Percentiles rank a stretch among this genome's conserved stretches.
Conservation (phyloP, 2,888 invertebrate genomes). For the Pammene aurita region DNA sequence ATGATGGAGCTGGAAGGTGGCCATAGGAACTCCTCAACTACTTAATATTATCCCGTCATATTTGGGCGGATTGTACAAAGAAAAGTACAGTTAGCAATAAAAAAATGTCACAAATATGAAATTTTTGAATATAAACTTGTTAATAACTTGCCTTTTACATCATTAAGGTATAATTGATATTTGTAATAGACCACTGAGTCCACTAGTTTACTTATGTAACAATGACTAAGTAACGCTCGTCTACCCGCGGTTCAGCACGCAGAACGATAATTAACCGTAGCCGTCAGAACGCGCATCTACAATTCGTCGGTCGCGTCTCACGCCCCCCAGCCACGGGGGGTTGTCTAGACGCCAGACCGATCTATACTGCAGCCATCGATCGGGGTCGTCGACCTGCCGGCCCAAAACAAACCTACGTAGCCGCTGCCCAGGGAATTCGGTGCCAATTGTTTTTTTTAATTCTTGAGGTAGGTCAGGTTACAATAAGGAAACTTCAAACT, state of each 20-base stretch:
- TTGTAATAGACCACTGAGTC: background rate
- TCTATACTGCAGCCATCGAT: constrained; percentile 80
- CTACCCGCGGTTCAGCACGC: constrained; percentile 47
- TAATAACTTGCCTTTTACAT: background rate
- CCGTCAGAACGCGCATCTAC: constrained; percentile 66
- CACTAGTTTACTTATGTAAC: background rate
- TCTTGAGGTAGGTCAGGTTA: constrained; percentile 36
- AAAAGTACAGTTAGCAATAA: too few species aligned
- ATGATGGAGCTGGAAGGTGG: too few species aligned
- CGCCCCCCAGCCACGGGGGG: constrained; percentile 48
- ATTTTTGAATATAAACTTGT: too few species aligned
- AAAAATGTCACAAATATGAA: too few species aligned
- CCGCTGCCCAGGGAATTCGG: constrained; percentile 67
- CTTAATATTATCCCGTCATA: too few species aligned
- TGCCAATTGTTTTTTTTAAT: constrained; percentile 32
- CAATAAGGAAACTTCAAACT: constrained; percentile 31
- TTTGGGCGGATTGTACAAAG: too few species aligned
- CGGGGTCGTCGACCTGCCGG: constrained; percentile 57
- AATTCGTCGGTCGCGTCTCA: constrained; percentile 55
- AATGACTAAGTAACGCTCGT: constrained; percentile 36
- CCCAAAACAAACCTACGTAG: constrained; percentile 66
- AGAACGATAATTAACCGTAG: constrained; percentile 64
- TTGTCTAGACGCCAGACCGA: constrained; percentile 80
- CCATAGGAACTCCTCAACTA: too few species aligned
- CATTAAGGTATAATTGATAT: background rate